phyloP scores from a whole-genome alignment of 2,113 vertebrate species.

The Equus przewalskii region DNA sequence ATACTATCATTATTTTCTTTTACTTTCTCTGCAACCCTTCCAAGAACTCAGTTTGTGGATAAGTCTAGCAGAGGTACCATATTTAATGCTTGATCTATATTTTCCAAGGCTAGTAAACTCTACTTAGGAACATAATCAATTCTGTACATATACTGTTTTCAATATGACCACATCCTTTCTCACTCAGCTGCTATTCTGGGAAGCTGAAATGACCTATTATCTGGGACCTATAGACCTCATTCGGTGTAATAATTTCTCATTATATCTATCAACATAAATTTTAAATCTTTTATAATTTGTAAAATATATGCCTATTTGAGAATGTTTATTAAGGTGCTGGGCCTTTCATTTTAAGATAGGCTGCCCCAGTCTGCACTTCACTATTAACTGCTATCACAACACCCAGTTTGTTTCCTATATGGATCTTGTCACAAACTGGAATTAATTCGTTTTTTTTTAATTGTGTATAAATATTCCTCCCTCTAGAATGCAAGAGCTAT shows the following conservation, averaged over 20 bases:
- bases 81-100: not conserved
- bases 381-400: not conserved
- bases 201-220: not conserved
- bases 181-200: not conserved
- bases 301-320: not conserved
- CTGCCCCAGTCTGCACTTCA: not conserved
- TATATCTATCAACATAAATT: not conserved
- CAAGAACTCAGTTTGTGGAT: not conserved
- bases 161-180: not conserved
- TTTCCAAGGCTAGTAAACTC: not conserved
- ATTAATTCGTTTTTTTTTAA: not conserved
- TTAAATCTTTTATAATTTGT: constrained; percentile 3
- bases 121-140: not conserved
- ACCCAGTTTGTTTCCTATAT: not conserved
- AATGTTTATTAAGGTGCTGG: not conserved
- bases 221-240: not conserved
- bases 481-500: not conserved
- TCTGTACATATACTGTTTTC: not conserved
- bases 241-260: not conserved
- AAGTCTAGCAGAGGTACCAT: not conserved
- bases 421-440: not conserved
- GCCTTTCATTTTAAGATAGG: not conserved
- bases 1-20: constrained; percentile 12
- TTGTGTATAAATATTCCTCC: not conserved
- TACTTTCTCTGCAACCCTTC: not conserved